phyloP scores from a whole-genome alignment of 2,797 vertebrate species.

The Lutjanus campechanus region DNA sequence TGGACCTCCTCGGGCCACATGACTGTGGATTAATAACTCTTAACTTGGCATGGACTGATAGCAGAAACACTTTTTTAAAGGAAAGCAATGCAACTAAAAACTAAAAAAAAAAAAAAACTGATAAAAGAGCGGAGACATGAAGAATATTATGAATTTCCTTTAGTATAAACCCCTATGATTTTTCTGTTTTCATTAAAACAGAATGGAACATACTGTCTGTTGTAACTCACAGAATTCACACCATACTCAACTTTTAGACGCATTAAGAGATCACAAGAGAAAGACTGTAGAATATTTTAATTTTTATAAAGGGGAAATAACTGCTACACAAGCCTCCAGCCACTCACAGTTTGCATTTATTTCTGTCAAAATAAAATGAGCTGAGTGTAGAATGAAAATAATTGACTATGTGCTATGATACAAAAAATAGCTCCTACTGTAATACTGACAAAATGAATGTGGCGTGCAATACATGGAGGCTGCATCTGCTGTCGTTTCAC shows the following conservation, averaged over 20 bases:
- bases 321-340: neutral
- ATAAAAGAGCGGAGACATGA: neutral
- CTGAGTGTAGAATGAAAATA: neutral
- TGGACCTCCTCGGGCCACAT: neutral
- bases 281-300: neutral
- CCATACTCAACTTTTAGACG: neutral
- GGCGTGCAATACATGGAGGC: neutral
- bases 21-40: neutral
- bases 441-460: neutral
- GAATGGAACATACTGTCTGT: neutral
- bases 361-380: neutral
- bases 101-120: neutral
- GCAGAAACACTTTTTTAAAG: neutral
- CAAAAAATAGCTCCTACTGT: slow-evolving; percentile 1
- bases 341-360: slow-evolving; percentile 1
- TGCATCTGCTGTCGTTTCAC: neutral
- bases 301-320: neutral
- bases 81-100: neutral
- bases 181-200: neutral
- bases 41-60: neutral
- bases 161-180: too few species aligned
- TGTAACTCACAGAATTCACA: neutral
- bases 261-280: neutral
- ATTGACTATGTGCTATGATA: neutral
- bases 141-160: neutral